Evolutionary conservation across 23 tunicate genomes (phyloP).

Genomic region (Styela plicata): DNA sequence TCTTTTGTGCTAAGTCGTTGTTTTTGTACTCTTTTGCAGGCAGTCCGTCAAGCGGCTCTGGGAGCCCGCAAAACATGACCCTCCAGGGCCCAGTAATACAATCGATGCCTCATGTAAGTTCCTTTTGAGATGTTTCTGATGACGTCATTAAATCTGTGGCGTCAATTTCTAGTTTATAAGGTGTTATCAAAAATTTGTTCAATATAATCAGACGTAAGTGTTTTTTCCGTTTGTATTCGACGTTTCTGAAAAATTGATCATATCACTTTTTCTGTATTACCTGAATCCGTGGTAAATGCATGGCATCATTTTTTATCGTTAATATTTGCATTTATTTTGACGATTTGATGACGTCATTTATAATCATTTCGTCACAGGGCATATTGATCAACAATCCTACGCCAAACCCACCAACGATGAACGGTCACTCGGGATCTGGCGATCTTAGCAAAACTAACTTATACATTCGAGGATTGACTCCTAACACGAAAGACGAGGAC

Average conservation of each 20-base stretch:
- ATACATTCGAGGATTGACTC: conserved; percentile 92
- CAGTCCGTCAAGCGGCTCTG: conserved; percentile 67
- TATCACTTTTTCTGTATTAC: no score
- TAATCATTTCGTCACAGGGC: no score
- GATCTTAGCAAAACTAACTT: conserved; percentile 96
- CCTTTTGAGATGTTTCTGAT: no score
- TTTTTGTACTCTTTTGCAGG: conserved; percentile 14
- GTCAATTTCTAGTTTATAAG: no score
- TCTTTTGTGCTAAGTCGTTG: background rate
- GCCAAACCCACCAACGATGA: background rate
- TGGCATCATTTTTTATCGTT: background rate
- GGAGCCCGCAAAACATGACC: conserved; percentile 60
- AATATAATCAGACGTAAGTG: no score
- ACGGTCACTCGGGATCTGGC: conserved; percentile 35
- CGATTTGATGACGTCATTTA: no score
- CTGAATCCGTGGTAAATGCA: no score
- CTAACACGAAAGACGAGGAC: conserved; percentile 66
- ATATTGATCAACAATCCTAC: conserved; percentile 1
- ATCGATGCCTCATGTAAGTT: conserved; percentile 5
- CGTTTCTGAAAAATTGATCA: no score
- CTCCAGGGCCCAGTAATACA: conserved; percentile 3
- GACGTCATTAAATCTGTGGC: no score
- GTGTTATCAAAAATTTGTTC: no score
- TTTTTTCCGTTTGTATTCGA: no score
- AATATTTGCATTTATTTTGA: background rate